Base-by-base conservation (phyloP, 2,113 vertebrate genomes). In the Prunella fulvescens region DNA sequence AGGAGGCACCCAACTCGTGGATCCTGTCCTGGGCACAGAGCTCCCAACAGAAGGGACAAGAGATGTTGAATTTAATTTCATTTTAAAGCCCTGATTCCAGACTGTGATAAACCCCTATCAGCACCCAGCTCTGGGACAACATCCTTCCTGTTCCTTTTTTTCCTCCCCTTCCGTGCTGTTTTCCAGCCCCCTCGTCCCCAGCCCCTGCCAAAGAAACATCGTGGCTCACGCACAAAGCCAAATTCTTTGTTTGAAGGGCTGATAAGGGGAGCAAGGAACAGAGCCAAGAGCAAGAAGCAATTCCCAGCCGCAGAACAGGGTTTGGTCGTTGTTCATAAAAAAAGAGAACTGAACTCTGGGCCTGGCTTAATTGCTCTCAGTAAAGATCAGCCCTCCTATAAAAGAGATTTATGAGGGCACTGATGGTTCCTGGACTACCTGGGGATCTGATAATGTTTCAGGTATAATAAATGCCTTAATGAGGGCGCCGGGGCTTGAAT, bases 261-360 rank as follows among this genome's bases (percentile, higher is more conserved):
- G 95, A 96, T 96, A 96, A 96, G 93, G 57, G 3, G 26, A 51
- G 70, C 42, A 20, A 45, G 56, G 96, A 94, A 92, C 53, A 5
- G 88, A 96, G 96, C 91, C 97, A 97, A 96, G 94, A 62, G 86
- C 91, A 35, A 74, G 95, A 93, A 83, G 95, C 33, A 80, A 97
- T 95, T 97, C 97, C 88, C 51, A 95, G 88, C 80, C 83, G 6
- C 92, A 47, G 74, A 77, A 81, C 7, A 87, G 83, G 94, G 40
- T 79, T 95, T 87, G 92, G 94, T 96, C 92, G 78, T 95, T 97
- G 95, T 86, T 93, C 85, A 96, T 98, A 95, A 97, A 96, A 96
- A 89, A 92, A 78, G 91, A 96, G 94, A 97, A 94, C 97, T 96
- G 97, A 96, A 96, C 95, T 96, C 95, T 96, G 94, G 95, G 96